Evolutionary conservation across 1,140 invertebrate species (phyloP).

Genomic region (Colletes latitarsis): DNA sequence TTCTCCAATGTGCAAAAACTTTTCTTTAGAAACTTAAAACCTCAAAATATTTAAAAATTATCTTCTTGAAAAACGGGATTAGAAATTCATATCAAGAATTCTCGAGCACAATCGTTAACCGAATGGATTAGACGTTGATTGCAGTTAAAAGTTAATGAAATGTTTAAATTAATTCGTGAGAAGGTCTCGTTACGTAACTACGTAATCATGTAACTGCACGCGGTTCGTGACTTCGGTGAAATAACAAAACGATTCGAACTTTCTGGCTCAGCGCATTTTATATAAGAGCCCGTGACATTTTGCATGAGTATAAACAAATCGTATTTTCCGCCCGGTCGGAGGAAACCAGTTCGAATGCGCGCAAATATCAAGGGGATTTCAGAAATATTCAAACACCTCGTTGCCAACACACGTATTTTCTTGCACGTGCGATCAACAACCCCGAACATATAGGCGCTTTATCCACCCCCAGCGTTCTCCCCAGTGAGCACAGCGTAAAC

Average conservation of each 20-base stretch:
- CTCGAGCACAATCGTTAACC: too few relatives aligned
- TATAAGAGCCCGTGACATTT: neutral
- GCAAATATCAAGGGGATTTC: neutral
- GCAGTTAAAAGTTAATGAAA: neutral
- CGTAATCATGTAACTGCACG: too few relatives aligned
- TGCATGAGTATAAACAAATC: neutral
- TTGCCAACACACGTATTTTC: constrained; percentile 11
- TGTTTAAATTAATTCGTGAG: neutral
- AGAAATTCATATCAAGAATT: too few relatives aligned
- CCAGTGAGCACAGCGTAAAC: neutral
- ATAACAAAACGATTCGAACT: neutral
- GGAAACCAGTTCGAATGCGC: neutral
- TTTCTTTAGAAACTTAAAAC: too few relatives aligned
- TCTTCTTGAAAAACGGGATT: too few relatives aligned
- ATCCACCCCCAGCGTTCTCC: neutral
- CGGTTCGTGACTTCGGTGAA: neutral
- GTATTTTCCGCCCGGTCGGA: neutral
- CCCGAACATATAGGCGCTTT: neutral
- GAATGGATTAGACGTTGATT: too few relatives aligned
- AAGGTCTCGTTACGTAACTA: neutral
- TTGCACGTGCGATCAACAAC: constrained; percentile 8
- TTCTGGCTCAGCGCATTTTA: neutral
- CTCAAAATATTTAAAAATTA: too few relatives aligned
- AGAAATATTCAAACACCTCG: constrained; percentile 10
- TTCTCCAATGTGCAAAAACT: too few relatives aligned